Evolutionary conservation across 2,888 invertebrate species (phyloP).

Genomic region (Callyntrura sp.): DNA sequence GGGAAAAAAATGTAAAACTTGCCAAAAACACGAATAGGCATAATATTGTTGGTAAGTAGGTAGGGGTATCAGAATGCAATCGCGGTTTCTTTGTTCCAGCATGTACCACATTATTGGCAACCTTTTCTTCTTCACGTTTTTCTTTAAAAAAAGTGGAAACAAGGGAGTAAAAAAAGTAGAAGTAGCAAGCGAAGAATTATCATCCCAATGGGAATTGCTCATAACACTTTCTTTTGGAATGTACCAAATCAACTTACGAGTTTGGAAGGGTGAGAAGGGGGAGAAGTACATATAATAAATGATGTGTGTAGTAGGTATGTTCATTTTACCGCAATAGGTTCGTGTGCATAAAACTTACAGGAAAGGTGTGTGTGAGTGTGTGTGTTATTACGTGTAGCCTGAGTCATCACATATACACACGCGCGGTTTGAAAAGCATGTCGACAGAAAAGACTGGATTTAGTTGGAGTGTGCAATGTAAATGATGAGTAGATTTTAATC

Average conservation of each 20-base stretch:
- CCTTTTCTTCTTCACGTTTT: not conserved
- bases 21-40: slow-evolving; percentile 43
- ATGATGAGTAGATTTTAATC: slow-evolving; percentile 55
- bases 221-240: slow-evolving; percentile 34
- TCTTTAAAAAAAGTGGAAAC: not conserved
- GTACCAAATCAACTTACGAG: slow-evolving; percentile 14
- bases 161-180: not conserved
- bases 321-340: no score
- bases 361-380: no score
- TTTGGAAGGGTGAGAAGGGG: not conserved
- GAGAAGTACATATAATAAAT: no score
- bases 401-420: no score
- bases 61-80: slow-evolving; percentile 4
- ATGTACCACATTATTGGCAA: slow-evolving; percentile 61
- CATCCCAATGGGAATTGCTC: slow-evolving; percentile 41
- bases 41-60: not conserved
- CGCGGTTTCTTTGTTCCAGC: slow-evolving; percentile 28
- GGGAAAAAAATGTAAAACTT: slow-evolving; percentile 44
- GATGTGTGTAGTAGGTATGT: no score
- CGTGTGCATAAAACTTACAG: no score
- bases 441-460: no score
- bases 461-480: no score
- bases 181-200: slow-evolving; percentile 35
- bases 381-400: no score
- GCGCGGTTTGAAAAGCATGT: no score